A percentile compares a stretch with the other conserved stretches of the same genome.
phyloP scores from a whole-genome alignment of 2,113 vertebrate genomes.

The Aythya baeri region DNA sequence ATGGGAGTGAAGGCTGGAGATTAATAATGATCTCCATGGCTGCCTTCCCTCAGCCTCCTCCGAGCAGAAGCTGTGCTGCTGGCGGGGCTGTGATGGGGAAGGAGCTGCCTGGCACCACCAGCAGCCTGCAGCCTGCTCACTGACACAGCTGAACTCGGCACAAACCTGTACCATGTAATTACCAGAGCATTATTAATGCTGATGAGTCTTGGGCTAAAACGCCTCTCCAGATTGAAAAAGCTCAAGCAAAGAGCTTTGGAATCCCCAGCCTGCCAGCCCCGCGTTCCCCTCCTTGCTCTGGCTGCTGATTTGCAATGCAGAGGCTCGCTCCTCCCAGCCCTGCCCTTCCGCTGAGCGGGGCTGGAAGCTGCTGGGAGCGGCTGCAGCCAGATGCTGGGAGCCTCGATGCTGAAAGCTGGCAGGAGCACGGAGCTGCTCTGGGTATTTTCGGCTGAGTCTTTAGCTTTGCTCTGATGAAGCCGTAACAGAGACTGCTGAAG shows the following conservation, averaged over 20 bases:
- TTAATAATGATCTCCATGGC: rapidly evolving
- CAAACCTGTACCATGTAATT: not conserved
- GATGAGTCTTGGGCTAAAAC: not conserved
- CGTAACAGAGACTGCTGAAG: not conserved
- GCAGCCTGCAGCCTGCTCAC: not conserved
- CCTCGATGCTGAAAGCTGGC: not conserved
- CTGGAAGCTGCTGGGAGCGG: not conserved
- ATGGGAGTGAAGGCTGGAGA: not conserved
- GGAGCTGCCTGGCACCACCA: not conserved
- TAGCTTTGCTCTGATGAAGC: constrained; percentile 4
- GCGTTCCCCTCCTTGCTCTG: not conserved
- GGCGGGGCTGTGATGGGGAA: not conserved
- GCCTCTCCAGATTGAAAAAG: not conserved
- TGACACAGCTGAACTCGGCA: not conserved
- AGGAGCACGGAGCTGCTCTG: not conserved
- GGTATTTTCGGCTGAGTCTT: not conserved
- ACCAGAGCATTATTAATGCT: not conserved
- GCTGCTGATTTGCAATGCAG: not conserved
- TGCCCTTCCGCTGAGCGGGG: not conserved
- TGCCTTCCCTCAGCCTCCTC: not conserved
- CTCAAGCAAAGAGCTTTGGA: not conserved
- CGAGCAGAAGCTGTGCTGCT: not conserved
- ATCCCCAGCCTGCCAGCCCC: not conserved
- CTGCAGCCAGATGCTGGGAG: not conserved
- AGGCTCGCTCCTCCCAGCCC: not conserved